phyloP scores from a whole-genome alignment of 2,797 vertebrate genomes.

The Falco rusticolus region DNA sequence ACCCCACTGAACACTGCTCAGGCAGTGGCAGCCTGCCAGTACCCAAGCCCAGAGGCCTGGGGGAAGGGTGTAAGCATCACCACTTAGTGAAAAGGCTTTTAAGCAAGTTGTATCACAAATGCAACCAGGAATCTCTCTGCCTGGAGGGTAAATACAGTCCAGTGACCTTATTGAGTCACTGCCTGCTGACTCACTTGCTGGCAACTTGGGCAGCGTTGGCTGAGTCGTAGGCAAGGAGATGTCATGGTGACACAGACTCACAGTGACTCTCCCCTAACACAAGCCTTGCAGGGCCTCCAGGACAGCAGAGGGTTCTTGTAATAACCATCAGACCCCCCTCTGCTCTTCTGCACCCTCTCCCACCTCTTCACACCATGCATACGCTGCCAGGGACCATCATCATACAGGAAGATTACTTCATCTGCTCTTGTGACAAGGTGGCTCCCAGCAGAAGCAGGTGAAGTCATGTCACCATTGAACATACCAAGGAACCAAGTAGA shows the following conservation, averaged over 20 bases:
- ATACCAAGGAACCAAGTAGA: not conserved
- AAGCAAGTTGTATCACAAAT: not conserved
- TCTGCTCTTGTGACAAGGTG: not conserved
- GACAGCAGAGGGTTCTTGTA: not conserved
- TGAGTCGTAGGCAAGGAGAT: not conserved
- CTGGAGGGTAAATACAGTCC: not conserved
- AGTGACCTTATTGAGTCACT: not conserved
- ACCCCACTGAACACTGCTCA: not conserved
- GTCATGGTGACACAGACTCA: not conserved
- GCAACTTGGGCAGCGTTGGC: not conserved
- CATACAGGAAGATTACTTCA: accelerated
- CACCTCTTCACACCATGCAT: not conserved
- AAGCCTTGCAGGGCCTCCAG: not conserved
- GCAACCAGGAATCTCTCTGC: not conserved
- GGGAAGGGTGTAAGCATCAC: not conserved
- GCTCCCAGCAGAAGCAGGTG: not conserved
- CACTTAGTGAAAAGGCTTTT: not conserved
- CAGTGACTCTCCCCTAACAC: not conserved
- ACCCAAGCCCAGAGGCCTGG: not conserved
- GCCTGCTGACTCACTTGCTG: not conserved
- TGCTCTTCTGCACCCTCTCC: not conserved
- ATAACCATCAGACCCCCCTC: not conserved
- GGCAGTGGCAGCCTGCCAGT: not conserved
- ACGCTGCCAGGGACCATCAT: not conserved
- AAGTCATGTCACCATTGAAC: accelerated